A percentile compares a stretch with the other conserved stretches of the same genome.
Conservation (phyloP, 2,113 vertebrate genomes). For the Reinhardtius hippoglossoides region DNA sequence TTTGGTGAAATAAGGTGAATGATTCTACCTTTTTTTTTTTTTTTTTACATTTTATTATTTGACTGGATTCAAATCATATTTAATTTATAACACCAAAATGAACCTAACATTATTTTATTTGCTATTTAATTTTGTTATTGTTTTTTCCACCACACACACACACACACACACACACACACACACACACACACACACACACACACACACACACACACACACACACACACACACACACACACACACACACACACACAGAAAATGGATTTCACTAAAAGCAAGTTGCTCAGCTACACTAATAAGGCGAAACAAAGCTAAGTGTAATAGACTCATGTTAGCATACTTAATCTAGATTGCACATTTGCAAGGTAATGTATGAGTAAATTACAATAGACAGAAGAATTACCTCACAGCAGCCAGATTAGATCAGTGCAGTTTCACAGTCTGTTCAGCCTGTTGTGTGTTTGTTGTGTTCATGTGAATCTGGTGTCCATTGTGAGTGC, state of each 20-base stretch:
- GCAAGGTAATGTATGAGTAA: conserved; percentile 22
- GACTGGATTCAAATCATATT: background rate
- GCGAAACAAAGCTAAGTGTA: conserved; percentile 27
- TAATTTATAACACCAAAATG: background rate
- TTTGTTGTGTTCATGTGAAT: background rate
- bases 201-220: conserved; percentile 12
- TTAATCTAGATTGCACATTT: conserved; percentile 30
- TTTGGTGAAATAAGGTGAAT: no score
- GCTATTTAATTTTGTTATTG: no score
- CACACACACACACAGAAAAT: background rate
- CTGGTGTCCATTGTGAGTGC: no score
- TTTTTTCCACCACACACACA: background rate
- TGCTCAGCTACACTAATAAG: conserved; percentile 20
- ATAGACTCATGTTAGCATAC: conserved; percentile 25
- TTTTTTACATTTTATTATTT: no score
- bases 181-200: background rate
- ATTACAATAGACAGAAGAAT: conserved; percentile 29
- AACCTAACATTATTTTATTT: background rate
- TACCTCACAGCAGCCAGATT: conserved; percentile 18
- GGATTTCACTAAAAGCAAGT: conserved; percentile 19
- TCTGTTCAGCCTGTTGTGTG: background rate
- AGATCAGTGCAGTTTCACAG: conserved; percentile 23
- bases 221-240: conserved; percentile 2
- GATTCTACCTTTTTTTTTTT: no score
- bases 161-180: no score